phyloP scores from a whole-genome alignment of 2,113 vertebrate species.

The Dromiciops gliroides region DNA sequence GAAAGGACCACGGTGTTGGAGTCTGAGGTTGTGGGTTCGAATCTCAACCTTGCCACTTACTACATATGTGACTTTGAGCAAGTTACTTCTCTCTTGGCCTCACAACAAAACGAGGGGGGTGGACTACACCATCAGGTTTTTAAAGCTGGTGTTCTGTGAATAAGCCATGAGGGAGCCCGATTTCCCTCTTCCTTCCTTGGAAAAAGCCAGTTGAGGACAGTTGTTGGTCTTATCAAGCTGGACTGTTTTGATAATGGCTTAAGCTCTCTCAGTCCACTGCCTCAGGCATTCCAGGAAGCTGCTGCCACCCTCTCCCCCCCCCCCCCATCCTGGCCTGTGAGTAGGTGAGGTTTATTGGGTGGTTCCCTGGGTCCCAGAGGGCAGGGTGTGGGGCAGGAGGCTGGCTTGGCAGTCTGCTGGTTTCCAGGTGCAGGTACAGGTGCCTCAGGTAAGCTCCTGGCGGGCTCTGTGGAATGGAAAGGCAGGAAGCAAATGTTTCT shows the following conservation, averaged over 20 bases:
- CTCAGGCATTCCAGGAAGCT: neutral
- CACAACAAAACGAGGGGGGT: neutral
- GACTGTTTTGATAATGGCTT: neutral
- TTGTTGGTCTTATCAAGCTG: neutral
- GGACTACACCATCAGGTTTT: neutral
- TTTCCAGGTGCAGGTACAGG: neutral
- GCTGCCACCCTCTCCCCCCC: neutral
- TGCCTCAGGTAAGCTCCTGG: constrained; percentile 1
- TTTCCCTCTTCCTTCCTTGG: neutral
- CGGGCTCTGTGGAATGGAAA: neutral
- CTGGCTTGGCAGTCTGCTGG: neutral
- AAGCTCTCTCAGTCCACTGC: neutral
- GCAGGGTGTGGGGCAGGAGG: neutral
- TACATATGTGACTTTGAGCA: neutral
- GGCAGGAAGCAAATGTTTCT: neutral
- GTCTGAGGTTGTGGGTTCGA: neutral
- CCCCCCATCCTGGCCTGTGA: neutral
- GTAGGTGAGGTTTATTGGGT: neutral
- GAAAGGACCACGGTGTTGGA: neutral
- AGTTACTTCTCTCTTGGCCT: neutral
- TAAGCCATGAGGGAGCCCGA: neutral
- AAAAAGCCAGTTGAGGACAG: neutral
- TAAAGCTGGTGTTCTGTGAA: neutral
- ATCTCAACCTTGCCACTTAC: neutral
- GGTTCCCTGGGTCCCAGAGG: neutral